Conservation (phyloP, 2,797 vertebrate genomes). For the Erithacus rubecula region DNA sequence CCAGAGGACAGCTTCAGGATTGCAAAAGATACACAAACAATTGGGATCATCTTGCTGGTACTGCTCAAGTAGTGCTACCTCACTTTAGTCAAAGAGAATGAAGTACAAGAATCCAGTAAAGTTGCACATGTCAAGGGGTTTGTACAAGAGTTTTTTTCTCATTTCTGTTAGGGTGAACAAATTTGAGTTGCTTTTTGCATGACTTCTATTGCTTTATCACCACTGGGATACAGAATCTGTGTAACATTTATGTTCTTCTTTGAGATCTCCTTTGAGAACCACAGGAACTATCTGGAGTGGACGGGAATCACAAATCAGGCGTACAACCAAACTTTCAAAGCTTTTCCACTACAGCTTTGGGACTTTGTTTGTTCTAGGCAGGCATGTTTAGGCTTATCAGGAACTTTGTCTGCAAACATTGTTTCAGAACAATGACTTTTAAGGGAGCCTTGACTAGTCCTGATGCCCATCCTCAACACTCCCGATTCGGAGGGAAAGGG, state of each 20-base stretch:
- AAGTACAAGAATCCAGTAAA: not conserved
- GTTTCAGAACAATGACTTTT: not conserved
- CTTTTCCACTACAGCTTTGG: not conserved
- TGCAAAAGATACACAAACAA: not conserved
- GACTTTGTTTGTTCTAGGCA: not conserved
- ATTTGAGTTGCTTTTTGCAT: not conserved
- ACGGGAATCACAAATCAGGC: not conserved
- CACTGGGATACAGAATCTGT: not conserved
- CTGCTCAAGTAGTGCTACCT: not conserved
- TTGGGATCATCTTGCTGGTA: not conserved
- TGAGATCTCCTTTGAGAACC: not conserved
- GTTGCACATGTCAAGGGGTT: not conserved
- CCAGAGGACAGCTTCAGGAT: slow-evolving; percentile 5
- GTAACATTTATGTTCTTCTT: not conserved
- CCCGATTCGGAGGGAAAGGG: not conserved
- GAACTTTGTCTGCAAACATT: not conserved
- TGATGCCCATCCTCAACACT: not conserved
- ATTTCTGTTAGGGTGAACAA: not conserved
- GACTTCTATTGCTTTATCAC: not conserved
- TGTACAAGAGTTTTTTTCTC: not conserved
- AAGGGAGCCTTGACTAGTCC: not conserved
- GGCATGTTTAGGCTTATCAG: not conserved
- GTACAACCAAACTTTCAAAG: not conserved
- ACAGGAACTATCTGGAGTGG: not conserved
- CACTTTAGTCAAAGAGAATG: not conserved